phyloP scores from a whole-genome alignment of 2,888 invertebrate genomes.

The Allygus modestus region DNA sequence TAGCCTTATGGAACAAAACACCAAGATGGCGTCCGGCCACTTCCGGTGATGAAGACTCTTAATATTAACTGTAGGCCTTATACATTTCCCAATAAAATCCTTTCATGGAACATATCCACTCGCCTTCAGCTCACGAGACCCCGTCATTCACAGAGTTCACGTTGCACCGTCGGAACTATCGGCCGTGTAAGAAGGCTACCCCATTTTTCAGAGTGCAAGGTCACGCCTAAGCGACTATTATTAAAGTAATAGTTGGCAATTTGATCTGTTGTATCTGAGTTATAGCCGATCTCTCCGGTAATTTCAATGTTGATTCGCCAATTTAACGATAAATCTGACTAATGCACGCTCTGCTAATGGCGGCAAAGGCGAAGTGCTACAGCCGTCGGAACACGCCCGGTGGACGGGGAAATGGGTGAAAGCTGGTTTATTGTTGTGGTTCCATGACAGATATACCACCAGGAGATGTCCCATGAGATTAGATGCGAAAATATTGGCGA shows the following conservation, averaged over 20 bases:
- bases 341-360: conserved; percentile 27
- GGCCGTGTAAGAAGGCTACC: conserved; percentile 33
- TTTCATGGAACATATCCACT: too few relatives aligned
- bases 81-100: too few relatives aligned
- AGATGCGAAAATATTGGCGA: too few relatives aligned
- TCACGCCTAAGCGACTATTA: conserved; percentile 32
- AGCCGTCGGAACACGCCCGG: conserved; percentile 4
- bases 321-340: conserved; percentile 54
- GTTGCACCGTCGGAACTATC: neutral
- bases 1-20: too few relatives aligned
- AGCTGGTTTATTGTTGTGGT: neutral
- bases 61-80: too few relatives aligned
- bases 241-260: conserved; percentile 58
- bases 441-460: neutral
- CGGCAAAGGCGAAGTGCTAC: neutral
- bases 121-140: too few relatives aligned
- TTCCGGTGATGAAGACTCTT: too few relatives aligned
- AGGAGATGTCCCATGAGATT: too few relatives aligned
- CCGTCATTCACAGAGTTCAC: neutral
- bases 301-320: conserved; percentile 59
- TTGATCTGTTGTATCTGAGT: conserved; percentile 53
- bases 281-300: conserved; percentile 53
- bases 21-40: too few relatives aligned
- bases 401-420: conserved; percentile 20
- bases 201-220: conserved; percentile 51